Conservation (phyloP, 2,888 invertebrate species). For the Rhogogaster chlorosoma region DNA sequence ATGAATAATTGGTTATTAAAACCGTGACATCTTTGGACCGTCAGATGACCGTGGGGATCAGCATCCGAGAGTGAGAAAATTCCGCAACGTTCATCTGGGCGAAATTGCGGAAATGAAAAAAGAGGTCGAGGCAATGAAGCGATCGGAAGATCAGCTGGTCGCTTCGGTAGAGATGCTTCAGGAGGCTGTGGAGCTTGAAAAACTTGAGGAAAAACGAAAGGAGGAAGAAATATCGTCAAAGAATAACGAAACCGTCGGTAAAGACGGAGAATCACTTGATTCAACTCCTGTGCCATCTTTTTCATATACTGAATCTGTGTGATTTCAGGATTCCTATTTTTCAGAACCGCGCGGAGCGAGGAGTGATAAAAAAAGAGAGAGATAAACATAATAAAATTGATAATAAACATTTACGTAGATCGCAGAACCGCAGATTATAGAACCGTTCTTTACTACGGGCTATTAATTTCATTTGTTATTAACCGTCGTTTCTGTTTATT, state of each 20-base stretch:
- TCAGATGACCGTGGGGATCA: background rate
- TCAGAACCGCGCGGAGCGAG: background rate
- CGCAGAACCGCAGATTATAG: background rate
- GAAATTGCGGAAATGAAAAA: conserved; percentile 4
- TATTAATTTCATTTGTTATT: background rate
- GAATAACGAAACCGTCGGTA: background rate
- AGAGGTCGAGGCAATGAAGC: conserved; percentile 7
- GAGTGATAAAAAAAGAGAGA: too few species aligned
- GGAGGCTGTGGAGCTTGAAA: conserved; percentile 25
- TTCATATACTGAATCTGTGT: background rate
- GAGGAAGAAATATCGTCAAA: background rate
- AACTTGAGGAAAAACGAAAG: background rate
- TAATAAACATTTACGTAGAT: background rate
- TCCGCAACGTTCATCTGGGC: background rate
- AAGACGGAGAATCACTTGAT: background rate
- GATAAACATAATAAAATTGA: background rate
- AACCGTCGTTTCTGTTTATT: background rate
- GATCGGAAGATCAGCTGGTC: conserved; percentile 8
- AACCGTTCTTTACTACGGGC: background rate
- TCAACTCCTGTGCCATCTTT: background rate
- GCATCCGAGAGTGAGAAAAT: background rate
- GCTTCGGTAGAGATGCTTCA: background rate
- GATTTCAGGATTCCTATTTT: background rate
- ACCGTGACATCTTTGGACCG: background rate
- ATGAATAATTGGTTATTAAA: background rate